A percentile compares a stretch with the other conserved stretches of the same genome.
Evolutionary conservation across 35 echinoderm and acorn worm genomes (phyloP).

Genomic region (Apostichopus japonicus): DNA sequence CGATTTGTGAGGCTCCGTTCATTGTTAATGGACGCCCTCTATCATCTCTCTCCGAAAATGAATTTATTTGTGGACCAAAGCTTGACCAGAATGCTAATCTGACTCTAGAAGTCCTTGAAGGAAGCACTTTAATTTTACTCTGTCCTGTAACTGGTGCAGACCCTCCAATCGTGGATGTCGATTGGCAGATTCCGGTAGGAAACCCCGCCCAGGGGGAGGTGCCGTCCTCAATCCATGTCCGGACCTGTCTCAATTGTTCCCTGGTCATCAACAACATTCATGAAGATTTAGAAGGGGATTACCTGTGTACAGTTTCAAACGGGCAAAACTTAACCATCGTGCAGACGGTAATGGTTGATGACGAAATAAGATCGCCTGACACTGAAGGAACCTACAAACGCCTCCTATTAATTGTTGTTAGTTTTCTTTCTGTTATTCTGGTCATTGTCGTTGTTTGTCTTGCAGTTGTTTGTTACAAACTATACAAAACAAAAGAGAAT

Average conservation of each 20-base stretch:
- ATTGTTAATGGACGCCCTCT: background rate
- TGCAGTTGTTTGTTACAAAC: background rate
- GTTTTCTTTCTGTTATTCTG: background rate
- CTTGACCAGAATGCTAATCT: background rate
- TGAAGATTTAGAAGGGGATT: background rate
- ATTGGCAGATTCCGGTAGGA: background rate
- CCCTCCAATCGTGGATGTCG: background rate
- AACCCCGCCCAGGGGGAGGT: background rate
- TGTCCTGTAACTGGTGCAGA: constrained; percentile 4
- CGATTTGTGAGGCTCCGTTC: background rate
- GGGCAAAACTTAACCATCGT: background rate
- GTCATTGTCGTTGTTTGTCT: background rate
- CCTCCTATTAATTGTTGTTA: background rate
- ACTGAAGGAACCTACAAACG: background rate
- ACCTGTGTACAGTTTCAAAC: background rate
- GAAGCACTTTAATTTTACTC: background rate
- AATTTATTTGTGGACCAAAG: background rate
- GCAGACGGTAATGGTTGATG: background rate
- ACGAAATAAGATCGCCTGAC: background rate
- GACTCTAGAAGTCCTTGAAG: background rate
- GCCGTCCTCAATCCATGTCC: background rate
- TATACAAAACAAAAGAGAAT: background rate
- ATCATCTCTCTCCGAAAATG: background rate
- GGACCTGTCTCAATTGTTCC: background rate
- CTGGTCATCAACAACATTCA: background rate